Conservation (phyloP, 2,113 vertebrate genomes). For the Panurus biarmicus region DNA sequence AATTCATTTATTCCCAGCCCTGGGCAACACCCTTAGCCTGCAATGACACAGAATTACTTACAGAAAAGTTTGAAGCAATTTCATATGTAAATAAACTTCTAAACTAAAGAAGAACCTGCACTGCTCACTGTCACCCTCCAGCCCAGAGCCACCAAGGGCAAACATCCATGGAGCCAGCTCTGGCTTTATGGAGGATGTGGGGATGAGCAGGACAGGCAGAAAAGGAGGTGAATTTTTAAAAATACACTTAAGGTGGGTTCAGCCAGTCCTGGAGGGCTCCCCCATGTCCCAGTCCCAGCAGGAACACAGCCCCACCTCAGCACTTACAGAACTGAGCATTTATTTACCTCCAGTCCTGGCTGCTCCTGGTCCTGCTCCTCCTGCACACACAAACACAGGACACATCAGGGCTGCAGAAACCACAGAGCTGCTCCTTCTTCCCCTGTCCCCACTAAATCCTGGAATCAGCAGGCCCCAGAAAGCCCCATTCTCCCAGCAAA, state of each 20-base stretch:
- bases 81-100: not conserved
- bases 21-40: not conserved
- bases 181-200: fast-evolving
- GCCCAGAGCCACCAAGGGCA: not conserved
- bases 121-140: not conserved
- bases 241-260: not conserved
- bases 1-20: not conserved
- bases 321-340: not conserved
- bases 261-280: not conserved
- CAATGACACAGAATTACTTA: not conserved
- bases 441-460: not conserved
- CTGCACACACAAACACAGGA: slow-evolving; percentile 56
- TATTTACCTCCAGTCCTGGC: slow-evolving; percentile 83
- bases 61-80: not conserved
- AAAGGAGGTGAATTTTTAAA: not conserved
- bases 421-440: not conserved
- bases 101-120: not conserved
- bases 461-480: not conserved
- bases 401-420: not conserved
- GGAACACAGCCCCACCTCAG: not conserved
- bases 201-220: not conserved
- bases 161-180: not conserved
- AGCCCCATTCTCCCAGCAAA: not conserved
- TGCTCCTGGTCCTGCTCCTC: slow-evolving; percentile 88
- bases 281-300: not conserved